phyloP scores from a whole-genome alignment of 2,888 invertebrate species.

The Cynaeus angustus region DNA sequence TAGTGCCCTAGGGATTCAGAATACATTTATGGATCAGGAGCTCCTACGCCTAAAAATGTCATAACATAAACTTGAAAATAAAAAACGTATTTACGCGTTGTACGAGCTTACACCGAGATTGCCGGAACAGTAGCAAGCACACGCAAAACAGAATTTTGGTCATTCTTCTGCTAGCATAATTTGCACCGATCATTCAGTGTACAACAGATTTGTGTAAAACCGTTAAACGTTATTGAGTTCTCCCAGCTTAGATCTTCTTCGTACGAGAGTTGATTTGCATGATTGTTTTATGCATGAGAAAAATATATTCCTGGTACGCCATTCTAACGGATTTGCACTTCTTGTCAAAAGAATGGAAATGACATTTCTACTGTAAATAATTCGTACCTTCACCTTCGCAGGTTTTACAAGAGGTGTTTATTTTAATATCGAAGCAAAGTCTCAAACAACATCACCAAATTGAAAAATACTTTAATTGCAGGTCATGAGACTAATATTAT shows the following conservation, averaged over 20 bases:
- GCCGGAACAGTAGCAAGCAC: neutral
- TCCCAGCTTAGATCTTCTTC: neutral
- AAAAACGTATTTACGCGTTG: neutral
- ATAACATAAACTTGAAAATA: conserved; percentile 1
- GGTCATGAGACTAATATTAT: too few species aligned
- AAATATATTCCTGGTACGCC: conserved; percentile 9
- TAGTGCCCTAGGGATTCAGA: conserved; percentile 18
- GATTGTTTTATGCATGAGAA: conserved; percentile 17
- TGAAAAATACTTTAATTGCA: too few species aligned
- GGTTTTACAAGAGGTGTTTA: too few species aligned
- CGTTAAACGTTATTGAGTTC: conserved; percentile 11
- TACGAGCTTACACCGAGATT: neutral
- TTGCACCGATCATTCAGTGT: too few species aligned
- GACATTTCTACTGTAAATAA: neutral
- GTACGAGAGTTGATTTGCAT: conserved; percentile 5
- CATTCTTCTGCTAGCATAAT: too few species aligned
- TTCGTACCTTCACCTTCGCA: too few species aligned
- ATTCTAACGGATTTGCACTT: conserved; percentile 3
- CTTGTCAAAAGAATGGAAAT: conserved; percentile 10
- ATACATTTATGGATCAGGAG: conserved; percentile 22
- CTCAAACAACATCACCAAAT: too few species aligned
- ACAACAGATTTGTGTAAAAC: conserved; percentile 6
- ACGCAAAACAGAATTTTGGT: conserved; percentile 4
- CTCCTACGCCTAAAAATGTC: conserved; percentile 16
- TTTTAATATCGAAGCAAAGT: too few species aligned